Evolutionary conservation across 1,140 invertebrate genomes (phyloP).

Genomic region (Drosophila seguyi): DNA sequence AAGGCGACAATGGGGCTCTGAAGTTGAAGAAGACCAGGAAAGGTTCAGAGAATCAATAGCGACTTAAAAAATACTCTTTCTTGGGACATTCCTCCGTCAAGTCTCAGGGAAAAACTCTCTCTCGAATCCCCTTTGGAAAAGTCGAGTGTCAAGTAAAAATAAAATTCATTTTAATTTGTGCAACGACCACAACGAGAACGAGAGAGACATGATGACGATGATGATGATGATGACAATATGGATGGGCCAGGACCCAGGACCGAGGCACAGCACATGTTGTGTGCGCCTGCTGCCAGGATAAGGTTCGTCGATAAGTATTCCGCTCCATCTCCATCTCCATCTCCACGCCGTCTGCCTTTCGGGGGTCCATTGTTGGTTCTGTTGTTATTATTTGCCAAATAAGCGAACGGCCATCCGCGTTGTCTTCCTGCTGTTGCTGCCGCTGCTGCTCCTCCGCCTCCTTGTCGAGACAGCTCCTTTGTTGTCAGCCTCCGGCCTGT

Average conservation of each 20-base stretch:
- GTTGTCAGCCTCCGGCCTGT: constrained; percentile 50
- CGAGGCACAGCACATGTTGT: constrained; percentile 28
- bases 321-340: constrained; percentile 4
- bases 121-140: not conserved
- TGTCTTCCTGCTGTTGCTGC: constrained; percentile 17
- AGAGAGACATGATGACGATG: no score
- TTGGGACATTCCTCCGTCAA: not conserved
- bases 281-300: constrained; percentile 58
- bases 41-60: not conserved
- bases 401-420: constrained; percentile 61
- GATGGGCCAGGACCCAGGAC: not conserved
- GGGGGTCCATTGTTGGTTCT: constrained; percentile 59
- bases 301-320: constrained; percentile 61
- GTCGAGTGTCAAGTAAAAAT: constrained; percentile 50
- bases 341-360: constrained; percentile 11
- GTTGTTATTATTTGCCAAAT: constrained; percentile 81
- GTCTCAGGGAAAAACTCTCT: not conserved
- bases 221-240: constrained; percentile 51
- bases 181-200: constrained; percentile 34
- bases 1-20: not conserved
- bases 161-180: constrained; percentile 66
- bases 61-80: constrained; percentile 16
- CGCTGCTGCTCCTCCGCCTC: not conserved
- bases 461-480: constrained; percentile 43
- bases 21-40: not conserved